Percentiles rank a stretch among this genome's conserved stretches.
phyloP scores from a whole-genome alignment of 1,140 invertebrate genomes.

The Papilio polyxenes region DNA sequence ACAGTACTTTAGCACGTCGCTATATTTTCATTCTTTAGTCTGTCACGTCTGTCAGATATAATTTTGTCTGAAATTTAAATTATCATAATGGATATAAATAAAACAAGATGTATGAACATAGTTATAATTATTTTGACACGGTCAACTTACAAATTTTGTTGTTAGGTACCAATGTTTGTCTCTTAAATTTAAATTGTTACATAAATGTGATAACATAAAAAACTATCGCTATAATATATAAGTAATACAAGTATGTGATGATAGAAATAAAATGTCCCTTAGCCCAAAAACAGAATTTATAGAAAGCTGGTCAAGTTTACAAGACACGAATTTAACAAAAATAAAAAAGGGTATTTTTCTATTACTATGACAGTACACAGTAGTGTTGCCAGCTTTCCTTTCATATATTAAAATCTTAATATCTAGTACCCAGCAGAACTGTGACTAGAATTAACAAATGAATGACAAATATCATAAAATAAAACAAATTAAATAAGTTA shows the following conservation, averaged over 20 bases:
- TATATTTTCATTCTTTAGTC: too few relatives aligned
- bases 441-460: constrained; percentile 68
- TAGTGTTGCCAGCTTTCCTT: constrained; percentile 13
- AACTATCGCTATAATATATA: constrained; percentile 11
- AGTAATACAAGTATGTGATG: constrained; percentile 30
- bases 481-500: constrained; percentile 34
- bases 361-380: neutral
- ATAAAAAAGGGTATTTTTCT: neutral
- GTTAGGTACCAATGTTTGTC: constrained; percentile 64
- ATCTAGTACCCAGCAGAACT: constrained; percentile 70
- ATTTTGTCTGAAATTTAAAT: neutral
- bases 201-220: constrained; percentile 53
- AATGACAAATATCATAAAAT: constrained; percentile 49
- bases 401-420: constrained; percentile 44
- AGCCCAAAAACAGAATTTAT: neutral
- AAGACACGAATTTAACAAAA: neutral
- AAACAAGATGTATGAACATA: constrained; percentile 73
- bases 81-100: constrained; percentile 48
- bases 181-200: constrained; percentile 64
- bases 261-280: constrained; percentile 34
- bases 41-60: neutral
- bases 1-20: too few relatives aligned
- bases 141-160: constrained; percentile 73
- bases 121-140: constrained; percentile 77
- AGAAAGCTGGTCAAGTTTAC: neutral